phyloP scores from a whole-genome alignment of 2,797 vertebrate genomes.

The Arrhamphus sclerolepis region DNA sequence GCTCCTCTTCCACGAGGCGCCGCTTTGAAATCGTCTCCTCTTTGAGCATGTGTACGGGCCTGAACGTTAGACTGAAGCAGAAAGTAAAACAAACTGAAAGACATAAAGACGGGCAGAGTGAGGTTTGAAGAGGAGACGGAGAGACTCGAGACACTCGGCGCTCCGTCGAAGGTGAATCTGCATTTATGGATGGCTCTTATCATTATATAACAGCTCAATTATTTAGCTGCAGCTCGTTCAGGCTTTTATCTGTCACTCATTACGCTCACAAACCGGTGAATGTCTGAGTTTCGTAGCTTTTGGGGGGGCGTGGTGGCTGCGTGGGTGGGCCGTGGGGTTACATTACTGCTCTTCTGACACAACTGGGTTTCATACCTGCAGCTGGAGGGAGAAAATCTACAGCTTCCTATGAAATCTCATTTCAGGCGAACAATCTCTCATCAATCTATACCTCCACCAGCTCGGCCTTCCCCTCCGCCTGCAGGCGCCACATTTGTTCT shows the following conservation, averaged over 20 bases:
- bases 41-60: conserved; percentile 24
- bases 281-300: not conserved
- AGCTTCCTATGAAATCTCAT: conserved; percentile 66
- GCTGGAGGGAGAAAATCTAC: conserved; percentile 62
- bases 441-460: conserved; percentile 60
- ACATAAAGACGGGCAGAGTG: conserved; percentile 28
- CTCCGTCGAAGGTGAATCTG: conserved; percentile 55
- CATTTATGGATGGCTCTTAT: conserved; percentile 67
- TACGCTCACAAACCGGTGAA: no score
- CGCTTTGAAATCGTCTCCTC: conserved; percentile 62
- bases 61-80: conserved; percentile 21
- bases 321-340: conserved; percentile 18
- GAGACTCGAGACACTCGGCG: not conserved
- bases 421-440: conserved; percentile 62
- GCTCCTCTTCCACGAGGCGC: conserved; percentile 45
- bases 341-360: conserved; percentile 46
- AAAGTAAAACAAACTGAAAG: conserved; percentile 20
- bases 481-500: conserved; percentile 48
- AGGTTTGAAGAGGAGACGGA: conserved; percentile 43
- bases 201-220: conserved; percentile 66
- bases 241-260: conserved; percentile 63
- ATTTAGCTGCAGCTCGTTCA: conserved; percentile 59
- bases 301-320: conserved; percentile 6
- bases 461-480: conserved; percentile 27
- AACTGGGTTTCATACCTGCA: conserved; percentile 61